phyloP scores from a whole-genome alignment of 2,888 invertebrate species.

The Hecatera dysodea region DNA sequence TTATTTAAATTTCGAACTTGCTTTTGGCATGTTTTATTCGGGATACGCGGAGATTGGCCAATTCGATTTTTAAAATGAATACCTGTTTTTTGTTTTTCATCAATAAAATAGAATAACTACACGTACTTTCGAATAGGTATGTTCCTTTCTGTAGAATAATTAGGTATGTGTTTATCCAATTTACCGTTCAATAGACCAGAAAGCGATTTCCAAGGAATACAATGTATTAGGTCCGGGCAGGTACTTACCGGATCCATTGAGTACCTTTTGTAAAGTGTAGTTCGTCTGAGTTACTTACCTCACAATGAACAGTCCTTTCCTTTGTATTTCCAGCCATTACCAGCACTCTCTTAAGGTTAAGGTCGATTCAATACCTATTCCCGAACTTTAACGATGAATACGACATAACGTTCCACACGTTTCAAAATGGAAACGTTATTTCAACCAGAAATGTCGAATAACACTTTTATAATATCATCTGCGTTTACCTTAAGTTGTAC shows the following conservation, averaged over 20 bases:
- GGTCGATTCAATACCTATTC: constrained; percentile 59
- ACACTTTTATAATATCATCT: constrained; percentile 52
- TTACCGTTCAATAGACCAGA: constrained; percentile 37
- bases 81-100: background rate
- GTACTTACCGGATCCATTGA: constrained; percentile 45
- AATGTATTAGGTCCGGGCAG: constrained; percentile 44
- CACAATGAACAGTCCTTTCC: constrained; percentile 62
- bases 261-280: constrained; percentile 56
- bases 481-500: constrained; percentile 24
- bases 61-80: constrained; percentile 16
- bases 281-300: constrained; percentile 52
- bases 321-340: constrained; percentile 63
- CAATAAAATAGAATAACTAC: background rate
- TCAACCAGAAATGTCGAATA: constrained; percentile 45
- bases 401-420: constrained; percentile 36
- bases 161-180: constrained; percentile 24
- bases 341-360: constrained; percentile 58
- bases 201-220: constrained; percentile 25
- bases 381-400: constrained; percentile 49
- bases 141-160: background rate
- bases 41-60: constrained; percentile 1
- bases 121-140: background rate
- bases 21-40: constrained; percentile 55
- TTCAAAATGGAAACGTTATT: constrained; percentile 45
- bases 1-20: constrained; percentile 81